Evolutionary conservation across 2,113 vertebrate genomes (phyloP), one percentile per base, ranked within the genome.

Genomic region (Patagioenas fasciata): DNA sequence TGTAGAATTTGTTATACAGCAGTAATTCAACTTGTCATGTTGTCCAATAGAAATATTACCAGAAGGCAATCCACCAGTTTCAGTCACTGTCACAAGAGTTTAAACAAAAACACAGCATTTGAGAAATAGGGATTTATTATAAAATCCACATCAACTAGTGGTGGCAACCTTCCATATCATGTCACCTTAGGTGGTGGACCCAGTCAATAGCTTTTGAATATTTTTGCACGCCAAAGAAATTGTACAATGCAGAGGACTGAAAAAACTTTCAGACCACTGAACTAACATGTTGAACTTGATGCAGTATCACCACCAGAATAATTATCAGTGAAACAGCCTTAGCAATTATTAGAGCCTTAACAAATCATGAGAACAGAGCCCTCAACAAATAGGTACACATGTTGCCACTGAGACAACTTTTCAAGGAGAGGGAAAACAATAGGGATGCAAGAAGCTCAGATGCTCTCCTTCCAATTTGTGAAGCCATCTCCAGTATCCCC

Each of bases 1-100:
- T 77, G 70, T 94, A 91, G 94, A 96, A 96, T 95, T 96, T 96
- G 85, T 93, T 97, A 96, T 88, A 93, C 71, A 93, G 65, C 85
- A 44, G 47, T 97, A 97, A 97, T 96, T 97, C 91, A 96, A 77
- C 62, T 91, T 96, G 87, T 91, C 95, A 92, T 90, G 53, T 92
- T 96, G 81, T 95, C 92, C 85, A 95, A 47, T 51, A 93, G 89
- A 97, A 97, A 92, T 93, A 95, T 97, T 95, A 95, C 86, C 91
- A 97, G 94, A 85, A 93, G 60, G 94, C 79, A 94, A 79, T 93
- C 74, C 89, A 96, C 78, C 69, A 93, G 83, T 61, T 95, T 95
- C 80, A 89, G 91, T 96, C 92, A 96, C 47, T 95, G 94, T 95
- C 93, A 92, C 94, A 29, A 1, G 23, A 80, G 94, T 95, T 97